These are phyloP conservation scores for Mohoua ochrocephala DNA, from an alignment of 2,113 vertebrate genomes.

Conservation along the genomic window DNA sequence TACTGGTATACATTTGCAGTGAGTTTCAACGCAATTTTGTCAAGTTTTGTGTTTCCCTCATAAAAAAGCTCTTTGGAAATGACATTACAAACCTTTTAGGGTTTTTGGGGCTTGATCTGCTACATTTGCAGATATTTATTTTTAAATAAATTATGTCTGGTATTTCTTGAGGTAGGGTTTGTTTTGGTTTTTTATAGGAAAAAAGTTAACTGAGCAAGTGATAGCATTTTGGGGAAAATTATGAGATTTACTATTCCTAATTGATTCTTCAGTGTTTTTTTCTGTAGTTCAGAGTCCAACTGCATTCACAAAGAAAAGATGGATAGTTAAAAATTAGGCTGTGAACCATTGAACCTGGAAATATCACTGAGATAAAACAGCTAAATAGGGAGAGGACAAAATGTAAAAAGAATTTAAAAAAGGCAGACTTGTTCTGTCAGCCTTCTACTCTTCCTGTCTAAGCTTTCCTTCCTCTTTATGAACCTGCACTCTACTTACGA, in stretches of 20 bases:
- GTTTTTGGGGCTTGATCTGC: neutral
- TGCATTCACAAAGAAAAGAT: neutral
- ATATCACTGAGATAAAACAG: neutral
- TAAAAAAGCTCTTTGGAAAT: neutral
- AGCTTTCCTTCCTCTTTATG: neutral
- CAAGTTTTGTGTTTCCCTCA: fast-evolving
- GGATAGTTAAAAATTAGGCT: neutral
- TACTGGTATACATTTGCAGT: neutral
- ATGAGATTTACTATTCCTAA: neutral
- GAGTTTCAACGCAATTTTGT: neutral
- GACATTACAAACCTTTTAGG: neutral
- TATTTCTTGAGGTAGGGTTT: neutral
- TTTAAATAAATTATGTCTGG: neutral
- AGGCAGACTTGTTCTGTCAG: neutral
- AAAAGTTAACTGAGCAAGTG: neutral
- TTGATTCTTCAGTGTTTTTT: neutral
- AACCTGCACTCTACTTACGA: neutral
- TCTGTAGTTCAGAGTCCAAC: neutral
- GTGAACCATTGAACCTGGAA: neutral
- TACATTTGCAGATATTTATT: neutral
- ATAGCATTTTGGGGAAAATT: neutral
- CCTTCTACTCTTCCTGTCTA: neutral
- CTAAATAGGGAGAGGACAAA: neutral
- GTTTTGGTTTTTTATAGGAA: neutral
- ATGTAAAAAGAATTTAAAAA: neutral